phyloP scores from a whole-genome alignment of 2,888 invertebrate genomes.

The Ypsolopha sequella region DNA sequence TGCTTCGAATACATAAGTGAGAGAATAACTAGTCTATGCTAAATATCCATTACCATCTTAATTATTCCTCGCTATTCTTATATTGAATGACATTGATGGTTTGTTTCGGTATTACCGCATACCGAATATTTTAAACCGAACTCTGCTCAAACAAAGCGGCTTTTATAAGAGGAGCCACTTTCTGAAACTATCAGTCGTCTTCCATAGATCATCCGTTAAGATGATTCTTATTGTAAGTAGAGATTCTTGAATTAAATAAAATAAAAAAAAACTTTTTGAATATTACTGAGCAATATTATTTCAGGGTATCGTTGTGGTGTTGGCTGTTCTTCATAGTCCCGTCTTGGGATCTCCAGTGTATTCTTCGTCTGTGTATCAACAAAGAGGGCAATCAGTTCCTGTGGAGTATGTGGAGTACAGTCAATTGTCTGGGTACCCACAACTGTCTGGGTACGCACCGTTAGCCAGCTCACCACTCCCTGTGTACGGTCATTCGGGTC shows the following conservation, averaged over 20 bases:
- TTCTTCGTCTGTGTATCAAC: slow-evolving; percentile 44
- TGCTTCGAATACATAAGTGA: slow-evolving; percentile 47
- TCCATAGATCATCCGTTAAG: slow-evolving; percentile 50
- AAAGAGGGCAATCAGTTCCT: slow-evolving; percentile 20
- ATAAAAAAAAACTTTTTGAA: neutral
- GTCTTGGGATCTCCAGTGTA: slow-evolving; percentile 3
- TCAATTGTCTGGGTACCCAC: too few relatives aligned
- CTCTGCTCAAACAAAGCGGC: slow-evolving; percentile 37
- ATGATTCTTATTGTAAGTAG: slow-evolving; percentile 58
- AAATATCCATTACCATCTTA: slow-evolving; percentile 61
- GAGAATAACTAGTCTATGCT: slow-evolving; percentile 35
- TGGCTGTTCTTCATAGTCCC: neutral
- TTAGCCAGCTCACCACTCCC: too few relatives aligned
- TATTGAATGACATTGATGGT: slow-evolving; percentile 62
- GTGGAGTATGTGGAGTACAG: too few relatives aligned
- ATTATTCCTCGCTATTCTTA: slow-evolving; percentile 58
- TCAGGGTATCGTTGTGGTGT: slow-evolving; percentile 21
- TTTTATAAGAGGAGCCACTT: slow-evolving; percentile 51
- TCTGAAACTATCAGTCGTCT: slow-evolving; percentile 55
- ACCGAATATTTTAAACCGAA: slow-evolving; percentile 41
- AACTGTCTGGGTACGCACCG: too few relatives aligned
- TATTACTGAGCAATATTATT: slow-evolving; percentile 9
- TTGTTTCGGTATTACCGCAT: slow-evolving; percentile 65
- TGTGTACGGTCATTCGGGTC: too few relatives aligned
- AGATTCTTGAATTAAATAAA: neutral